These are phyloP conservation scores for Selenia dentaria DNA, from an alignment of 2,888 invertebrate genomes.

Conservation along the genomic window DNA sequence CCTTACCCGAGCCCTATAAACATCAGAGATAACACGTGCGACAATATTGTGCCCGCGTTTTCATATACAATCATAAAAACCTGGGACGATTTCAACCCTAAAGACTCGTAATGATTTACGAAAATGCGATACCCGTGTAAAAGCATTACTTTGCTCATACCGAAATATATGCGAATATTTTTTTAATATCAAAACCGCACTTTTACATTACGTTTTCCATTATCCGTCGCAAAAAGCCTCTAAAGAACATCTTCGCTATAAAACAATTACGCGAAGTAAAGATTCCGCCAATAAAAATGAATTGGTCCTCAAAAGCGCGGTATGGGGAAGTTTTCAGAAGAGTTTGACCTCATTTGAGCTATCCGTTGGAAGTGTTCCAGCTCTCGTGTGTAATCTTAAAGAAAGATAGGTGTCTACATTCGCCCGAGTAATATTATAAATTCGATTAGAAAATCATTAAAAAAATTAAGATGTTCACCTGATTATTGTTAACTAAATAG, in stretches of 20 bases:
- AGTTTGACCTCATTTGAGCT: constrained; percentile 70
- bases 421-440: no score
- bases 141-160: constrained; percentile 13
- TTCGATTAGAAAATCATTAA: no score
- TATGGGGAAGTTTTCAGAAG: constrained; percentile 43
- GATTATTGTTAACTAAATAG: no score
- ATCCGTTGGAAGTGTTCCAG: constrained; percentile 73
- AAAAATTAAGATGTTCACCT: no score
- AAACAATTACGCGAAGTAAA: constrained; percentile 29
- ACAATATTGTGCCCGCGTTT: not conserved
- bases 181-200: constrained; percentile 6
- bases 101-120: constrained; percentile 24
- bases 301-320: constrained; percentile 32
- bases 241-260: constrained; percentile 13
- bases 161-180: constrained; percentile 25
- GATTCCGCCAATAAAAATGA: constrained; percentile 34
- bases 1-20: not conserved
- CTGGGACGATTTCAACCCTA: not conserved
- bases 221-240: constrained; percentile 13
- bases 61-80: constrained; percentile 9
- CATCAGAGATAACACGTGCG: constrained; percentile 1
- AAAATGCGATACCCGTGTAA: constrained; percentile 27
- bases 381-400: constrained; percentile 60
- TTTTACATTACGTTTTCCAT: constrained; percentile 28
- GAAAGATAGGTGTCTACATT: constrained; percentile 50